A percentile compares a stretch with the other conserved stretches of the same genome.
Conservation (phyloP, 2,113 vertebrate species). For the Prochilodus magdalenae region DNA sequence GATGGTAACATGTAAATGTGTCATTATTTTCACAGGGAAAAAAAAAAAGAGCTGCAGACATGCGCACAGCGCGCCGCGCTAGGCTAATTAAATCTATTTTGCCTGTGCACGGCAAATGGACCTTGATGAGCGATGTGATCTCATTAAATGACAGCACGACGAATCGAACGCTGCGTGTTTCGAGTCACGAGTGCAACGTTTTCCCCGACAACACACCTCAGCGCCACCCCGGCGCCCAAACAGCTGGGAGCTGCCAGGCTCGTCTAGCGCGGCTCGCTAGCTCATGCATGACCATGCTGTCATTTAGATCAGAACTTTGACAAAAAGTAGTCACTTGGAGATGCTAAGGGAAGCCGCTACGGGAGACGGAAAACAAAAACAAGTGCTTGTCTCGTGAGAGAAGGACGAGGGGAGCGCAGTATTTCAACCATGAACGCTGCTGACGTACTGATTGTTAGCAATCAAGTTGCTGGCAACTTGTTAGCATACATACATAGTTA, state of each 20-base stretch:
- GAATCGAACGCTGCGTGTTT: slow-evolving; percentile 53
- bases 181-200: slow-evolving; percentile 25
- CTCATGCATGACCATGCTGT: slow-evolving; percentile 63
- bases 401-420: background rate
- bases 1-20: slow-evolving; percentile 80
- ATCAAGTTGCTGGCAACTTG: slow-evolving; percentile 39
- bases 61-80: slow-evolving; percentile 61
- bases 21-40: slow-evolving; percentile 74
- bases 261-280: slow-evolving; percentile 64
- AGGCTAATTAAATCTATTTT: slow-evolving; percentile 77
- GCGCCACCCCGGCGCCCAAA: slow-evolving; percentile 56
- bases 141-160: slow-evolving; percentile 74
- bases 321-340: slow-evolving; percentile 21
- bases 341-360: slow-evolving; percentile 16
- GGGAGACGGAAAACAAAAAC: slow-evolving; percentile 17
- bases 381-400: slow-evolving; percentile 5
- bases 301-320: slow-evolving; percentile 62
- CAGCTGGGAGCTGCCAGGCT: slow-evolving; percentile 74
- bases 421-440: slow-evolving; percentile 20
- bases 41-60: slow-evolving; percentile 51
- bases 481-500: background rate
- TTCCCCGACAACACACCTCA: slow-evolving; percentile 65
- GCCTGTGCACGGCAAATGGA: slow-evolving; percentile 74
- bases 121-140: slow-evolving; percentile 75
- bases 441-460: background rate